phyloP scores from a whole-genome alignment of 2,113 vertebrate species.

The Verasper variegatus region DNA sequence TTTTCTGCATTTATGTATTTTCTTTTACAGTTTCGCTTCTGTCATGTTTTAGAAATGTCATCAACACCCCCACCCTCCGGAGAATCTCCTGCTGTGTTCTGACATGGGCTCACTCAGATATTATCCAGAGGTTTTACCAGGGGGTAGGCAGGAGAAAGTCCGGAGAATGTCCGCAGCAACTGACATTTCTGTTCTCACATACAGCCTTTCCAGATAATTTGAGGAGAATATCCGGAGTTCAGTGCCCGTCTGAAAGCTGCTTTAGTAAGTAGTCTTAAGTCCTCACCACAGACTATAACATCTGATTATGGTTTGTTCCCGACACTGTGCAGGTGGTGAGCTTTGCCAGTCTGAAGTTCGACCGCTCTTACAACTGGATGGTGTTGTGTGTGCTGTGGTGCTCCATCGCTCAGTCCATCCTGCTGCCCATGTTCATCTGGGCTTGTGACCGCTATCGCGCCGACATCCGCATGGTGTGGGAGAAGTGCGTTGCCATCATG shows the following conservation, averaged over 20 bases:
- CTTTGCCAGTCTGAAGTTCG: conserved; percentile 90
- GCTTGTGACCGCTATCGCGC: conserved; percentile 93
- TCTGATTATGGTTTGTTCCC: neutral
- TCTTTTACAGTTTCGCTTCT: too few relatives aligned
- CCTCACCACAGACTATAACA: neutral
- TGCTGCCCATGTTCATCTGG: conserved; percentile 92
- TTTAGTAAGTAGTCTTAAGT: neutral
- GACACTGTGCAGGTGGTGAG: conserved; percentile 87
- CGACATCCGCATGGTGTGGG: conserved; percentile 89
- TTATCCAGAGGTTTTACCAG: too few relatives aligned
- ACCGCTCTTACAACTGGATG: conserved; percentile 91
- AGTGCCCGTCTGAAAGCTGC: neutral
- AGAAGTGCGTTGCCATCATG: conserved; percentile 92
- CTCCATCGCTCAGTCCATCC: conserved; percentile 90
- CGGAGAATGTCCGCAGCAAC: too few relatives aligned
- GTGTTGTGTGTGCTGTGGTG: conserved; percentile 92
- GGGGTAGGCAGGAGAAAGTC: too few relatives aligned
- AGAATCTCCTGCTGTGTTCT: too few relatives aligned
- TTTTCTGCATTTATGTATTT: too few relatives aligned
- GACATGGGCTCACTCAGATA: too few relatives aligned
- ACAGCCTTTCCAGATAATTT: too few relatives aligned
- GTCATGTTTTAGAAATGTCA: too few relatives aligned
- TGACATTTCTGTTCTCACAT: too few relatives aligned
- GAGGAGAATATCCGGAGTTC: too few relatives aligned
- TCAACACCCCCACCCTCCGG: too few relatives aligned